A percentile compares a stretch with the other conserved stretches of the same genome.
Evolutionary conservation across 1,140 invertebrate genomes (phyloP).

Genomic region (Drosophila cardini): DNA sequence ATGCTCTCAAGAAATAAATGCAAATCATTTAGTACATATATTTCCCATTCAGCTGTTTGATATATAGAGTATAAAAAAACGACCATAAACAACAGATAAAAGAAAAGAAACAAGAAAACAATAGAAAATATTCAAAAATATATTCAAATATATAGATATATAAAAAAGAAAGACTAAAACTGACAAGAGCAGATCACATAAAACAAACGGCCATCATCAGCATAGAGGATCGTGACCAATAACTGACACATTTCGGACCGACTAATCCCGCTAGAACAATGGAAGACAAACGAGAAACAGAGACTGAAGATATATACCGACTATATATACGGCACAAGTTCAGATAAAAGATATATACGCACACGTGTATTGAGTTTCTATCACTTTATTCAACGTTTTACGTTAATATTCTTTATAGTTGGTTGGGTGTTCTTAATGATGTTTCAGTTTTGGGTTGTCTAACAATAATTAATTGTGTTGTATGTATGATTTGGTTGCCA

Average conservation of each 20-base stretch:
- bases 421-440: constrained; percentile 12
- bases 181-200: constrained; percentile 35
- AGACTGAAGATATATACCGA: neutral
- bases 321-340: constrained; percentile 6
- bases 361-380: constrained; percentile 55
- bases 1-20: too few species aligned
- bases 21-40: too few species aligned
- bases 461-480: constrained; percentile 43
- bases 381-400: constrained; percentile 79
- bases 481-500: constrained; percentile 25
- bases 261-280: constrained; percentile 43
- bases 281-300: constrained; percentile 18
- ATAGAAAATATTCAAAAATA: neutral
- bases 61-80: neutral
- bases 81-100: constrained; percentile 10
- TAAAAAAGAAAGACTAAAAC: constrained; percentile 6
- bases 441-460: constrained; percentile 36
- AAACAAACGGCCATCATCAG: constrained; percentile 30
- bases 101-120: neutral
- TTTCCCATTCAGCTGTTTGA: neutral
- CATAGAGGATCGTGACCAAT: constrained; percentile 28
- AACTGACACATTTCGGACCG: constrained; percentile 36
- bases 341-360: constrained; percentile 24
- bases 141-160: constrained; percentile 7
- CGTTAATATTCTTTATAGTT: constrained; percentile 62